Base-by-base conservation (phyloP, 2,113 vertebrate species). In the Phalacrocorax pelagicus region DNA sequence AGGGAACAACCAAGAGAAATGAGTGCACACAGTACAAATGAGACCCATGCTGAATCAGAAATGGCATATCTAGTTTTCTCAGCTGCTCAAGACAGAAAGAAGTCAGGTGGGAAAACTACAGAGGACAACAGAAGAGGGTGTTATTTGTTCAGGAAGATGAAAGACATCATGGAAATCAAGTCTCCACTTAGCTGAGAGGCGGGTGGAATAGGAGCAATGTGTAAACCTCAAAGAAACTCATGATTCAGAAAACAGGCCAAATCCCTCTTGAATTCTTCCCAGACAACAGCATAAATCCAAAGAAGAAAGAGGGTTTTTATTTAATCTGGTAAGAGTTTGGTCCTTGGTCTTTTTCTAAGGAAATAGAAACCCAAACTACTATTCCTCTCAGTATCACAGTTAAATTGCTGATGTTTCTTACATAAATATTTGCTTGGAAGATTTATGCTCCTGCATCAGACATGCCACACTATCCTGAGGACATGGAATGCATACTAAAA, bases 61-160 rank as follows among this genome's bases (percentile, higher is more conserved):
- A 86, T 58, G 29, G 27, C 40, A 63, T 65, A 67, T 73, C 83
- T 92, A 75, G 77, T 92, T 96, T 93, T 61, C 82, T 89, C 80
- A 94, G 87, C 38, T 3, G 8, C 58, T 88, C 63, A 61, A 94
- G 84, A 93, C 70, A 81, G 62, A 92, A 87, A 83, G 51, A 91
- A 95, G 58, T 86, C 94, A 94, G 78, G 84, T 90, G 89, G 93
- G 95, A 95, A 88, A 93, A 91, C 88, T 86, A 77, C 54, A 84
- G 63, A 95, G 36, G 52, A 94, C 67, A 90, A 95, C 58, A 91
- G 65, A 97, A 91, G 71, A 81, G 83, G 80, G 57, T 49, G 73
- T 34, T 95, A 63, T 96, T 97, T 96, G 66, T 74, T 95, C 88
- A 92, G 62, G 36, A 94, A 95, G 87, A 95, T 92, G 62, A 96